Conservation (phyloP, 1,140 invertebrate species). For the Carcinoscorpius rotundicauda region DNA sequence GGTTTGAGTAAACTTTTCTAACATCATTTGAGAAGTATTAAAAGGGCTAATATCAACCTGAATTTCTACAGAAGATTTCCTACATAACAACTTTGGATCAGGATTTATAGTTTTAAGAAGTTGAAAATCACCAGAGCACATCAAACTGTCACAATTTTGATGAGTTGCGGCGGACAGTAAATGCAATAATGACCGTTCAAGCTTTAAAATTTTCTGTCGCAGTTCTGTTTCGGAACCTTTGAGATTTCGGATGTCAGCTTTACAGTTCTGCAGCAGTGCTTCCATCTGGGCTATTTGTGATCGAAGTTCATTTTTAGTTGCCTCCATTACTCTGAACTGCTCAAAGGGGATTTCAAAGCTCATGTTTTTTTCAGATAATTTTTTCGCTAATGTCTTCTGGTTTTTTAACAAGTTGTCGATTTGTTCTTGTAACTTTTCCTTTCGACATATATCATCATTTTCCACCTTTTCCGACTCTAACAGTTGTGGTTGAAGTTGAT, state of each 20-base stretch:
- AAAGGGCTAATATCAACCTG: neutral
- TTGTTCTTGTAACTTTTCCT: conserved; percentile 19
- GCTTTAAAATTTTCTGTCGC: conserved; percentile 21
- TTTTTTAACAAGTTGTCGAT: conserved; percentile 17
- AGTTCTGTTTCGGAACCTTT: conserved; percentile 44
- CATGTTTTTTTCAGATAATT: conserved; percentile 14
- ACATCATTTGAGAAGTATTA: neutral
- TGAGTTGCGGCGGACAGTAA: neutral
- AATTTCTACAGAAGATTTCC: neutral
- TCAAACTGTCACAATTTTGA: neutral
- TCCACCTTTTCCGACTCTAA: conserved; percentile 24
- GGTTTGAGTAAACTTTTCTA: neutral
- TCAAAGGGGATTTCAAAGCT: conserved; percentile 22
- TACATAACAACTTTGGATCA: no score
- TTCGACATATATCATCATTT: conserved; percentile 20
- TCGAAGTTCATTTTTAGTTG: conserved; percentile 45
- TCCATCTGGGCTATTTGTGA: conserved; percentile 25
- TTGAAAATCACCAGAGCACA: neutral
- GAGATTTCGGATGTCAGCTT: conserved; percentile 43
- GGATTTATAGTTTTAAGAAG: neutral
- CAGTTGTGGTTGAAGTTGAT: conserved; percentile 17
- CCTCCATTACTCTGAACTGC: conserved; percentile 41
- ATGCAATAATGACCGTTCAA: neutral
- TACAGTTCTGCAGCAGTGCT: conserved; percentile 34
- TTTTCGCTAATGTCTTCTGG: conserved; percentile 13